Evolutionary conservation across 2,888 invertebrate species (phyloP).

Genomic region (Drosophila mimetica): DNA sequence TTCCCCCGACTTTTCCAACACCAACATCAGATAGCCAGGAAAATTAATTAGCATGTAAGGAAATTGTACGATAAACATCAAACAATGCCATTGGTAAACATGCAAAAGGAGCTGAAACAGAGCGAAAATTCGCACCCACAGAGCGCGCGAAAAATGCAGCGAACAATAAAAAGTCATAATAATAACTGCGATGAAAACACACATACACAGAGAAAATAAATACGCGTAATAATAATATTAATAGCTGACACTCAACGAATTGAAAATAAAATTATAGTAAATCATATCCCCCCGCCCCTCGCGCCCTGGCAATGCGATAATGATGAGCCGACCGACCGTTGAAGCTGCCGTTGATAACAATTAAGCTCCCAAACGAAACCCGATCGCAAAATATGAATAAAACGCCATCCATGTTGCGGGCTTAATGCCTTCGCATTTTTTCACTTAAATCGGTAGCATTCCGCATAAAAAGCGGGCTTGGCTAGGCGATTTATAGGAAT

Average conservation of each 20-base stretch:
- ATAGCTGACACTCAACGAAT: slow-evolving; percentile 79
- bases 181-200: slow-evolving; percentile 62
- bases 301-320: slow-evolving; percentile 48
- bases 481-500: slow-evolving; percentile 26
- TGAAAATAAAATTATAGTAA: slow-evolving; percentile 70
- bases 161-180: slow-evolving; percentile 62
- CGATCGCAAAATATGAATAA: slow-evolving; percentile 29
- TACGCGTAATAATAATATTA: slow-evolving; percentile 69
- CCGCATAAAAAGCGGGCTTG: slow-evolving; percentile 13
- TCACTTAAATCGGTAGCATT: slow-evolving; percentile 16
- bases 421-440: slow-evolving; percentile 32
- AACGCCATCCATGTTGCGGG: slow-evolving; percentile 9
- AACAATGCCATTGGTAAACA: slow-evolving; percentile 50
- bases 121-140: slow-evolving; percentile 41
- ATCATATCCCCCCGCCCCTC: slow-evolving; percentile 50
- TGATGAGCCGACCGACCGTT: slow-evolving; percentile 49
- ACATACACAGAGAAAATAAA: slow-evolving; percentile 28
- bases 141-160: slow-evolving; percentile 29
- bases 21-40: slow-evolving; percentile 38
- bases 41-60: slow-evolving; percentile 75
- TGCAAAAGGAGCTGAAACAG: slow-evolving; percentile 22
- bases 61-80: slow-evolving; percentile 73
- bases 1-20: slow-evolving; percentile 9
- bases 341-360: slow-evolving; percentile 65
- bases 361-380: slow-evolving; percentile 55